Conservation (phyloP, 2,113 vertebrate genomes). For the Sceloporus undulatus region DNA sequence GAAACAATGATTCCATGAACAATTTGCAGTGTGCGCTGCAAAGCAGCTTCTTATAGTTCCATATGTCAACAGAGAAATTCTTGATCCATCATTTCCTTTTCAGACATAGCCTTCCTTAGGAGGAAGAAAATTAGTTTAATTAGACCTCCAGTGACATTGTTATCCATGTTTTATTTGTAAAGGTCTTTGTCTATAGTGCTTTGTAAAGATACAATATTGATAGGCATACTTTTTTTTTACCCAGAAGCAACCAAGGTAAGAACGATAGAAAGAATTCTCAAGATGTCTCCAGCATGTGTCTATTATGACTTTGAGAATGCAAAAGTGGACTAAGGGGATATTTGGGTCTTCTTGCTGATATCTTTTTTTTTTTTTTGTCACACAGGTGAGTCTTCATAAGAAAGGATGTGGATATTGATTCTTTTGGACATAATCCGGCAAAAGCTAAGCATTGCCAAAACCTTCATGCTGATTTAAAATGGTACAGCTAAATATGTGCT, state of each 20-base stretch:
- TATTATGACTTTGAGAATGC: neutral
- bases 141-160: slow-evolving; percentile 52
- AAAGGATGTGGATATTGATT: neutral
- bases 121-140: slow-evolving; percentile 26
- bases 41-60: slow-evolving; percentile 4
- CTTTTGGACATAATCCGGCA: neutral
- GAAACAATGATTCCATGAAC: neutral
- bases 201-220: slow-evolving; percentile 11
- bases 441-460: neutral
- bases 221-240: slow-evolving; percentile 16
- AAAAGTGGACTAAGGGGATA: neutral
- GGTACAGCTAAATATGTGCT: neutral
- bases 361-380: slow-evolving; percentile 20
- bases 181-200: neutral
- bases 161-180: slow-evolving; percentile 29
- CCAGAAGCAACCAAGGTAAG: neutral
- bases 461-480: neutral
- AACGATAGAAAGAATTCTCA: neutral
- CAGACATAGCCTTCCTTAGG: neutral
- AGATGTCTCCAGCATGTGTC: neutral
- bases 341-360: neutral
- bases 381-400: slow-evolving; percentile 9
- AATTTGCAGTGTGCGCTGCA: slow-evolving; percentile 4
- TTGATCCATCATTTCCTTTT: slow-evolving; percentile 12
- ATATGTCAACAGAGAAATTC: slow-evolving; percentile 27